Base-by-base conservation (phyloP, 2,113 vertebrate genomes). In the Clarias macrocephalus region DNA sequence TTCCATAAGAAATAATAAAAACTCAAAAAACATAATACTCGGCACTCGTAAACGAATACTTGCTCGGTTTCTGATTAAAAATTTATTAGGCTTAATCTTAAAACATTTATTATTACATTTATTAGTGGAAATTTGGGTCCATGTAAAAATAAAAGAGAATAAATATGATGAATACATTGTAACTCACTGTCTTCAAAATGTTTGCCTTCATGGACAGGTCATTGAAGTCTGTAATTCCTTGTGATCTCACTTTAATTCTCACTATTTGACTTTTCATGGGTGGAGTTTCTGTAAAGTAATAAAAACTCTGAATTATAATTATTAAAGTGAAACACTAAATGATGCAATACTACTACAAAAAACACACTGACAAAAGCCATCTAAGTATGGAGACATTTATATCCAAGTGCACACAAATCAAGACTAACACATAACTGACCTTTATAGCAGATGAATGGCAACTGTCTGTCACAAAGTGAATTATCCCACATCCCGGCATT, bases 401-500 rank as follows among this genome's bases (percentile, higher is more conserved):
- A 48, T 75, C 7, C 54, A 62, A 59, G 30, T 81, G 2, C 57
- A 81, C 57, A 81, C 9, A 75, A 48, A 8, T 48, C 48, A 48
- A 8, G 48, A 48, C 48, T 48, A 23, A 73, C 70, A 42, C 42
- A 52, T 3, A 15, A 21, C 73, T 76, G 12, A 88, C 88, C 72
- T 62, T 83, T 52, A 19, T 85, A 83, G 70, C 88, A 88, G 52
- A 83, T 8, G 23, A 88, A 83, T 5, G 68, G 77, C 30, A 33
- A 10, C 56, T 25, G 4, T 3, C 30, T 33, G 28, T 73, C 56
- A 88, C 87, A 88, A 25, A 48, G 84, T 21, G 75, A 18, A 56
- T 57, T 12, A 60, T 30, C 19, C 81, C 88, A 86, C 66, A 25
- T 80, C 33, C 85, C 88, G 0, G 21, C 8, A 33, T 84, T 4